Percentiles rank a stretch among this genome's conserved stretches.
Conservation (phyloP, 2,888 invertebrate species). For the Opisthograptis luteolata region DNA sequence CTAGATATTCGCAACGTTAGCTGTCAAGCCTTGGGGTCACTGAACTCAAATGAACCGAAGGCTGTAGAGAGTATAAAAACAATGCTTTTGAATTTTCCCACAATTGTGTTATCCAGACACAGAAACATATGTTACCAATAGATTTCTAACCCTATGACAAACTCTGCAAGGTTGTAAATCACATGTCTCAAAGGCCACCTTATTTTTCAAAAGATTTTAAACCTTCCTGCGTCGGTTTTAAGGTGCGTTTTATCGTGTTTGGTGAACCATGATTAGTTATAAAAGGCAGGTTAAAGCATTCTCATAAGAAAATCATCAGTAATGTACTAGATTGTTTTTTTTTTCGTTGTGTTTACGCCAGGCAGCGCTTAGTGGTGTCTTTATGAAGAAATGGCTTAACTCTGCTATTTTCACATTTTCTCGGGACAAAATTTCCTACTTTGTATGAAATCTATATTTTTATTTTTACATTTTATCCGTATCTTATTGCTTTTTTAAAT, state of each 20-base stretch:
- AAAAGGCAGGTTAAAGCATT: constrained; percentile 13
- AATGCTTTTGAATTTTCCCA: constrained; percentile 66
- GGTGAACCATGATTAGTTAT: constrained; percentile 14
- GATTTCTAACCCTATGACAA: constrained; percentile 36
- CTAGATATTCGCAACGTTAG: no score
- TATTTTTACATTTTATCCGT: no score
- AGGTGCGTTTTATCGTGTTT: not conserved
- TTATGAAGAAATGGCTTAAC: not conserved
- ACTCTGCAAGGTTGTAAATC: not conserved
- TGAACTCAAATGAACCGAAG: constrained; percentile 65
- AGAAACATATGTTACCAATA: constrained; percentile 28
- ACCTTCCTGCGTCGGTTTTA: not conserved
- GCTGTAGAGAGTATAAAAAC: constrained; percentile 63
- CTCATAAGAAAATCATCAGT: constrained; percentile 16
- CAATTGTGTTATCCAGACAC: constrained; percentile 50
- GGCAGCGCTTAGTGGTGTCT: not conserved
- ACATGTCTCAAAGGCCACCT: not conserved
- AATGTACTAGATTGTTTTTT: constrained; percentile 10
- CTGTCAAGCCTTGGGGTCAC: constrained; percentile 45
- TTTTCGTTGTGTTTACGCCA: constrained; percentile 1
- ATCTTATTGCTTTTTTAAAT: no score
- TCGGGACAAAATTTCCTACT: not conserved
- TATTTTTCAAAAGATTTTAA: not conserved
- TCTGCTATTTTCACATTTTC: not conserved
- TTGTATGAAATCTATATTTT: no score